A percentile compares a stretch with the other conserved stretches of the same genome.
phyloP scores from a whole-genome alignment of 1,140 invertebrate genomes.

The Drosophila lini region DNA sequence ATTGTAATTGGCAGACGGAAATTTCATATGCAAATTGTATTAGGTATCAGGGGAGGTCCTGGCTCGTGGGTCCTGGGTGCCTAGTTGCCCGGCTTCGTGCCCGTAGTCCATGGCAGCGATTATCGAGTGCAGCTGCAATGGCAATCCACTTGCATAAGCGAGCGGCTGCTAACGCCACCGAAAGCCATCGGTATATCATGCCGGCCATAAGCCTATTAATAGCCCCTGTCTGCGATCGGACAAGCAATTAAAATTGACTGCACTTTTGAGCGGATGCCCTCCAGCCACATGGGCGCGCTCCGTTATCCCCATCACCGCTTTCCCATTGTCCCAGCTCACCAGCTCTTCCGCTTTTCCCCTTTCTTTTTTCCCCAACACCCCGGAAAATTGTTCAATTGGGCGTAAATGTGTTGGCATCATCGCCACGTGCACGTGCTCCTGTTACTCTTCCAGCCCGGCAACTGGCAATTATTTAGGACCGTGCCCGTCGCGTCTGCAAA shows the following conservation, averaged over 20 bases:
- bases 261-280: constrained; percentile 69
- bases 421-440: constrained; percentile 63
- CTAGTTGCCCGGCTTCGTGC: not conserved
- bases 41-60: constrained; percentile 44
- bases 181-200: constrained; percentile 76
- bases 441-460: constrained; percentile 26
- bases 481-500: constrained; percentile 29
- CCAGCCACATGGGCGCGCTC: constrained; percentile 30
- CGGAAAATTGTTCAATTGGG: constrained; percentile 68
- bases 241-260: constrained; percentile 82
- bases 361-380: not conserved
- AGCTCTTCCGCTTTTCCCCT: not conserved
- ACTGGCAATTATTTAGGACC: constrained; percentile 64
- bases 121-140: constrained; percentile 44
- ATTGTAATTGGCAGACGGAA: constrained; percentile 63
- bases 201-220: constrained; percentile 80
- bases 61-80: not conserved
- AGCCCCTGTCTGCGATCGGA: constrained; percentile 74
- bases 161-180: constrained; percentile 53
- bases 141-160: constrained; percentile 41
- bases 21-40: constrained; percentile 60
- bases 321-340: not conserved
- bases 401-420: constrained; percentile 63
- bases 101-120: constrained; percentile 59
- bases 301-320: not conserved